Evolutionary conservation across 2,888 invertebrate genomes (phyloP).

Genomic region (Lithophane leautieri): DNA sequence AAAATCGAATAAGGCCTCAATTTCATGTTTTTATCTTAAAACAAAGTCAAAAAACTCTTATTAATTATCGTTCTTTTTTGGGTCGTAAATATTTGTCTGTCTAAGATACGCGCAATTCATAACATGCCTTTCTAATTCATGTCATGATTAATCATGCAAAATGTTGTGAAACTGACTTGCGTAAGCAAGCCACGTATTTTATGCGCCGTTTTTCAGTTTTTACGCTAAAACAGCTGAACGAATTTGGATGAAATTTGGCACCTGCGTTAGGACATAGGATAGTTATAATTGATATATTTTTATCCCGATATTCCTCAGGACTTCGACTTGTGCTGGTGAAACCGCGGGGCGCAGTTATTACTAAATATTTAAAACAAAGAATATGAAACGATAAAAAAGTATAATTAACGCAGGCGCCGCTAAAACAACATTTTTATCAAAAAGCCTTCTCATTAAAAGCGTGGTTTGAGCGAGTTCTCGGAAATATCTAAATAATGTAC

Average conservation of each 20-base stretch:
- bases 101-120: background rate
- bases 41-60: background rate
- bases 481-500: conserved; percentile 6
- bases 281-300: too few relatives aligned
- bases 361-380: conserved; percentile 7
- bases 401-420: conserved; percentile 29
- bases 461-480: background rate
- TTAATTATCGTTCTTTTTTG: background rate
- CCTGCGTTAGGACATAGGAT: too few relatives aligned
- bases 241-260: too few relatives aligned
- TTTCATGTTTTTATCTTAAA: too few relatives aligned
- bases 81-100: background rate
- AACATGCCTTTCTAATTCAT: background rate
- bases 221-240: too few relatives aligned
- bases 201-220: background rate
- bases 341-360: too few relatives aligned
- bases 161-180: conserved; percentile 3
- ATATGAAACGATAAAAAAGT: conserved; percentile 5
- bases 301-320: too few relatives aligned
- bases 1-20: too few relatives aligned
- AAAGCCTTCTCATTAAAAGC: conserved; percentile 33
- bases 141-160: conserved; percentile 7
- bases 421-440: conserved; percentile 37
- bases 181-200: background rate
- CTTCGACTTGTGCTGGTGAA: too few relatives aligned